Base-by-base conservation (phyloP, 1,140 invertebrate genomes). In the Sycophaga agraensis region DNA sequence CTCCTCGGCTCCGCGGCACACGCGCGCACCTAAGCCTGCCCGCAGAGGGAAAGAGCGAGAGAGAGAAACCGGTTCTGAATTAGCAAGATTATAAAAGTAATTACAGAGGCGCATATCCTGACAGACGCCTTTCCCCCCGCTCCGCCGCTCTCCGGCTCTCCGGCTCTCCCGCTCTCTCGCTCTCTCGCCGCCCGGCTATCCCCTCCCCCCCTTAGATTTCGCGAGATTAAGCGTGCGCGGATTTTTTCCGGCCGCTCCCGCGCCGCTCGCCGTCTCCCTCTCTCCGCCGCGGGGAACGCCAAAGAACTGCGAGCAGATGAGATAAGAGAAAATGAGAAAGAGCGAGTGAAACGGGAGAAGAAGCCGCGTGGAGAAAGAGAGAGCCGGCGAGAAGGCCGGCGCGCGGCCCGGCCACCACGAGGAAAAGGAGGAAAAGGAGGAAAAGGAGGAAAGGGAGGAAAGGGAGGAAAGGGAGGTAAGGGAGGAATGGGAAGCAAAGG, bases 21-120 rank as follows among this genome's bases (percentile, higher is more conserved):
- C n/a, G n/a, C n/a, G n/a, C n/a, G n/a, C n/a, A n/a, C n/a, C n/a
- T n/a, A n/a, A n/a, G n/a, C n/a, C n/a, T n/a, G n/a, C n/a, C n/a
- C 49, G 49, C 11, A 19, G 24, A 22, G 16, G 12, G 34, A 11
- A 16, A 16, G 40, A 19, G 42, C 28, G 22, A 22, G 34, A 26
- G 46, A 49, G 54, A 51, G 50, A 43, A 63, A 63, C 61, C 54
- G 61, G 61, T 63, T 63, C 31, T 51, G 54, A 57, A 58, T 63
- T 63, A 63, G 61, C 54, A 42, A 58, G 61, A 63, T 57, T 58
- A 63, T 63, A 63, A 63, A 57, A 63, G 54, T 63, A 63, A 63
- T 63, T 63, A 58, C 61, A 63, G 26, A 50, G 21, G 54, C 48
- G 40, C 48, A 57, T 43, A 56, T 57, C 61, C 53, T 56, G 53